Conservation (phyloP, 92 coral and sea anemone species). For the Epizoanthus illoricatus region DNA sequence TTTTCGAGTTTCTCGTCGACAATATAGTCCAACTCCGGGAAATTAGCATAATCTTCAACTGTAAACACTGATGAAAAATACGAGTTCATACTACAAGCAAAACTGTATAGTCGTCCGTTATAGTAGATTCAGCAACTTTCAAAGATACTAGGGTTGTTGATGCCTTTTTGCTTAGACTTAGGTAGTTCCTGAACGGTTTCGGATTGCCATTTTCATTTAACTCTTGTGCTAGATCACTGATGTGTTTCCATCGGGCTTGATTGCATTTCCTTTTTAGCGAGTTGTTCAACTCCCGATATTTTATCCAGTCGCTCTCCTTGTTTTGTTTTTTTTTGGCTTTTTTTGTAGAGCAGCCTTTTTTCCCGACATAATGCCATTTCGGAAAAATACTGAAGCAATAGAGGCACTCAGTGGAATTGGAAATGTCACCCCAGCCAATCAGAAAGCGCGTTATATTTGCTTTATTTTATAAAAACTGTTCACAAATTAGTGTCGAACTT, state of each 20-base stretch:
- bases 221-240: slow-evolving; percentile 27
- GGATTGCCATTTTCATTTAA: slow-evolving; percentile 23
- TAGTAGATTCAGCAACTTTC: slow-evolving; percentile 32
- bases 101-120: slow-evolving; percentile 47
- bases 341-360: slow-evolving; percentile 44
- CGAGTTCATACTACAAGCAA: slow-evolving; percentile 49
- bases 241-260: slow-evolving; percentile 28
- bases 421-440: no score
- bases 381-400: no score
- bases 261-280: slow-evolving; percentile 36
- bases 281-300: slow-evolving; percentile 35
- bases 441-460: no score
- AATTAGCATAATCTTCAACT: slow-evolving; percentile 38
- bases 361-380: slow-evolving; percentile 49
- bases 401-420: no score
- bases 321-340: slow-evolving; percentile 41
- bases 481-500: no score
- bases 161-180: slow-evolving; percentile 15
- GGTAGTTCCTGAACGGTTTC: slow-evolving; percentile 28
- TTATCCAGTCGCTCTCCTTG: slow-evolving; percentile 23
- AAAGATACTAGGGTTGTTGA: slow-evolving; percentile 41
- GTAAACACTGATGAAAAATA: slow-evolving; percentile 57
- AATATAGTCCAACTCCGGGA: neutral
- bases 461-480: no score
- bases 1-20: no score